Base-by-base conservation (phyloP, 2,113 vertebrate species). In the Syngnathus scovelli region DNA sequence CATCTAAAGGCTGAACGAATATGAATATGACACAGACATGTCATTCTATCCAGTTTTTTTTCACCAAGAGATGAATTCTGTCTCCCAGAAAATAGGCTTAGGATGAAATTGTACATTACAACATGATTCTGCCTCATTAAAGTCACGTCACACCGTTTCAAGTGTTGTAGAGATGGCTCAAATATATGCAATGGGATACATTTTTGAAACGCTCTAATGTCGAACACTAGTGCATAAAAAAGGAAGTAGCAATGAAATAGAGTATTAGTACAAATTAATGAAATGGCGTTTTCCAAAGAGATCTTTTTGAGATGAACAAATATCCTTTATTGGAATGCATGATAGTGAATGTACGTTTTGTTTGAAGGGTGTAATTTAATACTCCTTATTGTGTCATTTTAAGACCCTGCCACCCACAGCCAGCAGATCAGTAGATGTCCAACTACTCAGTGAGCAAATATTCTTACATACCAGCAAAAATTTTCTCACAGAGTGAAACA, bases 341-440 rank as follows among this genome's bases (percentile, higher is more conserved):
- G 13, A 83, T 78, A 85, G 70, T 68, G 76, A 77, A 81, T 62
- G 61, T 78, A 79, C 82, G 84, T 79, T 82, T 84, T 77, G 71
- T 68, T 67, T 44, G 52, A 72, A 75, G 68, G 70, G 71, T 84
- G 74, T 77, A 68, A 83, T 83, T 77, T 72, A 70, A 75, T 84
- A 72, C 80, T 77, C 41, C 76, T 82, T 83, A 85, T 88, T 76
- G 84, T 85, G 83, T 86, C 81, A 84, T 51, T 74, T 72, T 72
- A 75, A 41, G 80, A 68, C 81, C 64, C 68, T 44, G 61, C 58
- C 83, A 60, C 74, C 75, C 63, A 75, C 80, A 79, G 66, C 77
- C 80, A 7, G 70, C 23, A 8, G 78, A 66, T 63, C 74, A 54
- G 68, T 76, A 75, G 78, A 86, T 59, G 82, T 87, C 88, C 87